These are phyloP conservation scores for Lophochroa leadbeateri DNA, from an alignment of 2,113 vertebrate species.

Conservation along the genomic window DNA sequence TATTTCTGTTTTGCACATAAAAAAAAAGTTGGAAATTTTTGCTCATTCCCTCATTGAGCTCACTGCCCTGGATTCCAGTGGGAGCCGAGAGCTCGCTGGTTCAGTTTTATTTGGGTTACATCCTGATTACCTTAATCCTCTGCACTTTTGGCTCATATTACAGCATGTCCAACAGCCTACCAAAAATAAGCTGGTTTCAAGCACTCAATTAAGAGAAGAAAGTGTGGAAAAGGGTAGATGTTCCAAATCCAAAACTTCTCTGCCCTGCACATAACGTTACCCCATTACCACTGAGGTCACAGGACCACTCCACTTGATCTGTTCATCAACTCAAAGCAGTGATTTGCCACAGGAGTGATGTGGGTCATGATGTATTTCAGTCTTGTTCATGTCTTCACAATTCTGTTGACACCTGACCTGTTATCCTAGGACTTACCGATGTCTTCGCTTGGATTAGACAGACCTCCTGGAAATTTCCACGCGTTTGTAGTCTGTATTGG, in stretches of 20 bases:
- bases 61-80: background rate
- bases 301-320: background rate
- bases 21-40: constrained; percentile 7
- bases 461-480: constrained; percentile 96
- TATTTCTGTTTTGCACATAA: background rate
- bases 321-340: background rate
- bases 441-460: constrained; percentile 92
- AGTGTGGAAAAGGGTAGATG: background rate
- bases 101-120: background rate
- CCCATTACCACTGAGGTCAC: background rate
- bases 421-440: constrained; percentile 81
- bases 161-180: background rate
- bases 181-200: background rate
- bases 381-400: background rate
- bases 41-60: background rate
- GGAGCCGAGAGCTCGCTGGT: background rate
- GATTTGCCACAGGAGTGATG: background rate
- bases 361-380: background rate
- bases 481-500: constrained; percentile 82
- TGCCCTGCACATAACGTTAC: background rate
- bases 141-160: background rate
- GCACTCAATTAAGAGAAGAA: background rate
- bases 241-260: background rate
- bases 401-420: background rate
- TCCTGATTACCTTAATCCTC: background rate